Conservation (phyloP, 2,888 invertebrate species). For the Cheilosia vernalis region DNA sequence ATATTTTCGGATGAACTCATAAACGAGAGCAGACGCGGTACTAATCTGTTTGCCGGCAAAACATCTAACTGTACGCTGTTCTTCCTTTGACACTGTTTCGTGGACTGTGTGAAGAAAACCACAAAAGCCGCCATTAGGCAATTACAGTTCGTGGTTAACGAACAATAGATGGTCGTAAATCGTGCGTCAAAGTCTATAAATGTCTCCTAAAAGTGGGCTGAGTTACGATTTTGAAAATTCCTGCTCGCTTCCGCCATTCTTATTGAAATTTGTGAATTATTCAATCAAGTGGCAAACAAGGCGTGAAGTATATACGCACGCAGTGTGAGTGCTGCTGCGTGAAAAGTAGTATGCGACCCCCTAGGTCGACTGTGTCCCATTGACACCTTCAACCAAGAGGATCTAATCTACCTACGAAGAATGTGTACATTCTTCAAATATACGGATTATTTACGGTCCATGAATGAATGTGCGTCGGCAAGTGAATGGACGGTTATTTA, state of each 20-base stretch:
- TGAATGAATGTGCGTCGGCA: neutral
- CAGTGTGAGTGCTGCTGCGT: slow-evolving; percentile 24
- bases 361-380: slow-evolving; percentile 38
- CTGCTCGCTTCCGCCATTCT: slow-evolving; percentile 35
- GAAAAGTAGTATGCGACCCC: slow-evolving; percentile 25
- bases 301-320: slow-evolving; percentile 36
- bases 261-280: slow-evolving; percentile 65
- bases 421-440: slow-evolving; percentile 18
- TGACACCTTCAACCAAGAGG: slow-evolving; percentile 7
- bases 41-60: slow-evolving; percentile 25
- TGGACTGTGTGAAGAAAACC: slow-evolving; percentile 14
- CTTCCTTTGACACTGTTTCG: neutral
- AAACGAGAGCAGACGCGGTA: slow-evolving; percentile 17
- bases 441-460: slow-evolving; percentile 33
- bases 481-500: neutral
- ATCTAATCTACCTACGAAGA: neutral
- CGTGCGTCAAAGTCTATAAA: slow-evolving; percentile 43
- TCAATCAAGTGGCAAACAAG: slow-evolving; percentile 55
- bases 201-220: slow-evolving; percentile 46
- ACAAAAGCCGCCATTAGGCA: slow-evolving; percentile 55
- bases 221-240: slow-evolving; percentile 28
- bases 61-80: slow-evolving; percentile 8
- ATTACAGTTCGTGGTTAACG: slow-evolving; percentile 57
- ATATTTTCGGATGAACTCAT: slow-evolving; percentile 47
- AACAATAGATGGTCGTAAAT: slow-evolving; percentile 60